Percentiles rank a stretch among this genome's conserved stretches.
Evolutionary conservation across 2,888 invertebrate genomes (phyloP).

Genomic region (Listrodromus nycthemerus): DNA sequence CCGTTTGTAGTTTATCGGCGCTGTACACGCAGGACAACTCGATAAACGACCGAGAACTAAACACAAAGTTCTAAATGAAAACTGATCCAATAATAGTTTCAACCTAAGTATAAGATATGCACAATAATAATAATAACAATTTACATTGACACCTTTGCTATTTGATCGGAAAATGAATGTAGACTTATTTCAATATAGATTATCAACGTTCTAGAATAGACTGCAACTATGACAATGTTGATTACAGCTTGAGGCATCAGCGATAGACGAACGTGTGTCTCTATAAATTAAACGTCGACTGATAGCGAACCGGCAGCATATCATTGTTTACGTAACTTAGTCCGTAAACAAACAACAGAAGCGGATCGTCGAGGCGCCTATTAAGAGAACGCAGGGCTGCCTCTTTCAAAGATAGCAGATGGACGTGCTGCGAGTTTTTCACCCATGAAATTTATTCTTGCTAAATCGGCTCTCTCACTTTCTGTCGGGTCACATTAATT

Average conservation of each 20-base stretch:
- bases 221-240: background rate
- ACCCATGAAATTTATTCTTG: background rate
- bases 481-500: constrained; percentile 20
- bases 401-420: background rate
- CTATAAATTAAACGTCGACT: background rate
- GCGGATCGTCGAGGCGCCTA: constrained; percentile 1
- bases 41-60: no score
- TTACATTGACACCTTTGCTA: no score
- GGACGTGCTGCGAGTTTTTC: background rate
- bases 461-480: background rate
- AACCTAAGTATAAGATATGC: no score
- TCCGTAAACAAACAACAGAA: constrained; percentile 40
- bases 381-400: background rate
- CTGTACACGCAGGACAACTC: no score
- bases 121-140: no score
- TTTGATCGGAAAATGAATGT: background rate
- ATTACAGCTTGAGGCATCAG: background rate
- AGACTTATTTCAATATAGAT: background rate
- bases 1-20: no score
- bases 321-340: constrained; percentile 5
- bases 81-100: background rate
- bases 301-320: constrained; percentile 20
- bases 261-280: background rate
- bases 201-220: background rate
- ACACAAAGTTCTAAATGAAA: no score